phyloP scores from a whole-genome alignment of 1,140 invertebrate species.

The Pogonomyrmex barbatus region DNA sequence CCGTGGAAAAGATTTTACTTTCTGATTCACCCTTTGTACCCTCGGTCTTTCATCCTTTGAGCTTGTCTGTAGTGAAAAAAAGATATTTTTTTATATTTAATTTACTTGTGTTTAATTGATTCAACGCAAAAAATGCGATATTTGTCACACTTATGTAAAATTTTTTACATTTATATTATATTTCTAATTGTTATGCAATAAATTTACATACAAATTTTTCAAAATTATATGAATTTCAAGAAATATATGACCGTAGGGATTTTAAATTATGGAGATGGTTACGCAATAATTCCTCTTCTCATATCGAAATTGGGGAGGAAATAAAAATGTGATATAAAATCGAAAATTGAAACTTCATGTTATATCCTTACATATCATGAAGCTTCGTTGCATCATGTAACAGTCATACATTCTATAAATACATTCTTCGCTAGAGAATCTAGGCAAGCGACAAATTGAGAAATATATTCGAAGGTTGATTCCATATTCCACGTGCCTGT shows the following conservation, averaged over 20 bases:
- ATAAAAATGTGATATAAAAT: slow-evolving; percentile 27
- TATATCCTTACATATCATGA: slow-evolving; percentile 36
- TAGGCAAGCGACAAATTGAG: slow-evolving; percentile 6
- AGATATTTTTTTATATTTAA: slow-evolving; percentile 25
- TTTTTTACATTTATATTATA: background rate
- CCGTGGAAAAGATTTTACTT: background rate
- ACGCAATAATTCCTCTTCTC: background rate
- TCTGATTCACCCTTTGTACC: background rate
- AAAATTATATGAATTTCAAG: background rate
- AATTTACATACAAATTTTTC: background rate
- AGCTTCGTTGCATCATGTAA: slow-evolving; percentile 54
- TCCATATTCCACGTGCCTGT: background rate
- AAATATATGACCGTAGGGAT: background rate
- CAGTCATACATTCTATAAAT: slow-evolving; percentile 20
- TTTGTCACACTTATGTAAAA: background rate
- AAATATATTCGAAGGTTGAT: slow-evolving; percentile 16
- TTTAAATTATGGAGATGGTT: slow-evolving; percentile 3
- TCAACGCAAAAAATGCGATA: background rate
- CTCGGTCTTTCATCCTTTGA: background rate
- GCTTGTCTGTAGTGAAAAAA: background rate
- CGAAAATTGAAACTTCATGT: slow-evolving; percentile 43
- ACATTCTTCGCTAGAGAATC: slow-evolving; percentile 19
- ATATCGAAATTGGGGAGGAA: background rate
- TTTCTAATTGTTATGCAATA: background rate
- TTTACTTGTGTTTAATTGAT: background rate